Evolutionary conservation across 2,797 vertebrate species (phyloP).

Genomic region (Sebastes aleutianus): DNA sequence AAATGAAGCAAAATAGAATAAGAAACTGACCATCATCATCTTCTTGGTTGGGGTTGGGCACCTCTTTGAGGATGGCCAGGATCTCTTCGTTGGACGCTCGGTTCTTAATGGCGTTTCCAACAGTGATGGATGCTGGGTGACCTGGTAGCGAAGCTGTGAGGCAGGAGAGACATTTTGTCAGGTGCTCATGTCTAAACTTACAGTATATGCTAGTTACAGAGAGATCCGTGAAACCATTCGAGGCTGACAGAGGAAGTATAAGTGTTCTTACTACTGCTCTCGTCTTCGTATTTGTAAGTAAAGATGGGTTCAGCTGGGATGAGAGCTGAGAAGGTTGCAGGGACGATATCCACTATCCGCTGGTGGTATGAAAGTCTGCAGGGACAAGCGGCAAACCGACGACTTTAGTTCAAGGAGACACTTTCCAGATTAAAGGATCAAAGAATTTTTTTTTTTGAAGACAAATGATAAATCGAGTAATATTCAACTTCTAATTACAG

Average conservation of each 20-base stretch:
- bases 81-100: constrained; percentile 95
- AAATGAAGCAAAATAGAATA: neutral
- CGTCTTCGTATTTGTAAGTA: constrained; percentile 90
- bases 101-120: constrained; percentile 94
- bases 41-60: constrained; percentile 97
- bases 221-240: neutral
- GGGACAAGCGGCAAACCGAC: neutral
- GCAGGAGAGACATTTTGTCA: neutral
- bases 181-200: neutral
- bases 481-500: neutral
- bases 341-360: constrained; percentile 94
- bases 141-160: constrained; percentile 90
- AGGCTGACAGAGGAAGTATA: neutral
- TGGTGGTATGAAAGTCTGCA: constrained; percentile 96
- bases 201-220: neutral
- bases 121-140: constrained; percentile 85
- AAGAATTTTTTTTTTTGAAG: neutral
- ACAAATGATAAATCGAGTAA: neutral
- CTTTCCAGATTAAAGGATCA: neutral
- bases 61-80: constrained; percentile 91
- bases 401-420: neutral
- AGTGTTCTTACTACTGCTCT: constrained; percentile 88
- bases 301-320: constrained; percentile 92
- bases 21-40: constrained; percentile 89
- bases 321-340: constrained; percentile 90